Conservation (phyloP, 2,888 invertebrate species). For the Fragum whitleyi region DNA sequence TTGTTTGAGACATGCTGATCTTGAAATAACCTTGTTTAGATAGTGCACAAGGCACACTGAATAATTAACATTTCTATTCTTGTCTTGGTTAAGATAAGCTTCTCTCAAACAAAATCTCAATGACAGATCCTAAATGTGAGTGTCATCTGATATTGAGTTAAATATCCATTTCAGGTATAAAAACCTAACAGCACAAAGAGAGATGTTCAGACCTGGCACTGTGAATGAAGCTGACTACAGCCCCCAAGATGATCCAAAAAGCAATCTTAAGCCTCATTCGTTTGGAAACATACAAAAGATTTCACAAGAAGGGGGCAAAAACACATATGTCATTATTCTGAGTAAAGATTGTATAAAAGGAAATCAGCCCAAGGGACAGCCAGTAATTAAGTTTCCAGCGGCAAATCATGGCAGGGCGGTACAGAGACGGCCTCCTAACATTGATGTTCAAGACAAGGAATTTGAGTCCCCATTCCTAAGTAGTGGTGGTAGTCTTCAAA, state of each 20-base stretch:
- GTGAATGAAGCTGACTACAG: slow-evolving; percentile 30
- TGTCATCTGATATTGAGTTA: no score
- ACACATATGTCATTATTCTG: slow-evolving; percentile 70
- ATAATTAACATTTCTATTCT: no score
- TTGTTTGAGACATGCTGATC: no score
- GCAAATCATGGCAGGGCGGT: slow-evolving; percentile 3
- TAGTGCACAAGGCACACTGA: no score
- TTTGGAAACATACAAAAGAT: slow-evolving; percentile 65
- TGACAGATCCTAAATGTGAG: no score
- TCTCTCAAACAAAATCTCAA: no score
- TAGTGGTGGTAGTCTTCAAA: slow-evolving; percentile 25
- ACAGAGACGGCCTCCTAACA: neutral
- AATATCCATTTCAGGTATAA: no score
- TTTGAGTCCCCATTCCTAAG: slow-evolving; percentile 53
- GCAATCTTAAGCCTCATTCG: neutral
- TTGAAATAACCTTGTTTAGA: no score
- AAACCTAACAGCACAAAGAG: no score
- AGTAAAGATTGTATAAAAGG: slow-evolving; percentile 63
- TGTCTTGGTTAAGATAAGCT: no score
- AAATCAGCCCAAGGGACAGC: slow-evolving; percentile 30
- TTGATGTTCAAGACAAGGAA: slow-evolving; percentile 34
- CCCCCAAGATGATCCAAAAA: slow-evolving; percentile 18
- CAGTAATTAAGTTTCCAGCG: slow-evolving; percentile 16
- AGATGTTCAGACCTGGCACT: slow-evolving; percentile 35
- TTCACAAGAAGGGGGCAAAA: slow-evolving; percentile 62